Percentiles rank a stretch among this genome's conserved stretches.
Evolutionary conservation across 2,797 vertebrate species (phyloP).

Genomic region (Manis crassicaudata): DNA sequence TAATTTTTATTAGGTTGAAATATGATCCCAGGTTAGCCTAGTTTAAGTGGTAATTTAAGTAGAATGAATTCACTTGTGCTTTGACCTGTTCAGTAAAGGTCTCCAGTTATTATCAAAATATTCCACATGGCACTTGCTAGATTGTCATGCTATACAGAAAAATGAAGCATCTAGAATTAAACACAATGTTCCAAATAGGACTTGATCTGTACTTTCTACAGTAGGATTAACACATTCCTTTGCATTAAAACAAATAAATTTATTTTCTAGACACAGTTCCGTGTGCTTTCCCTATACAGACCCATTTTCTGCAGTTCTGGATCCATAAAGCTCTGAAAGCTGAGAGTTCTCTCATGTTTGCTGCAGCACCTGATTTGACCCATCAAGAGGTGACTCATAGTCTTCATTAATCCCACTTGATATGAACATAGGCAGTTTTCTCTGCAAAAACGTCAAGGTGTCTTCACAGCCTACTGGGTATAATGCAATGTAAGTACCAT

Average conservation of each 20-base stretch:
- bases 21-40: neutral
- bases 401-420: neutral
- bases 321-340: neutral
- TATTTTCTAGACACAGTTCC: neutral
- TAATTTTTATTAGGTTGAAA: neutral
- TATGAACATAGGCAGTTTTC: neutral
- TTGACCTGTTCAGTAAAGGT: neutral
- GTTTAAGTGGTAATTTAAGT: neutral
- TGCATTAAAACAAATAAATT: neutral
- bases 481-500: neutral
- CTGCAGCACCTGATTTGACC: neutral
- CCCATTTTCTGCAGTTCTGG: neutral
- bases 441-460: neutral
- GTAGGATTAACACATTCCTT: neutral
- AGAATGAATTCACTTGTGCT: neutral
- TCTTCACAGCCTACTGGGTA: neutral
- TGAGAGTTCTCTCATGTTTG: neutral
- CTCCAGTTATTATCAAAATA: neutral
- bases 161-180: neutral
- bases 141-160: neutral
- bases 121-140: neutral
- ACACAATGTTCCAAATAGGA: neutral
- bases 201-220: rapidly evolving
- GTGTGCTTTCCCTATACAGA: neutral
- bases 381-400: neutral